Evolutionary conservation across 2,888 invertebrate genomes (phyloP).

Genomic region (Latrodectus hesperus): DNA sequence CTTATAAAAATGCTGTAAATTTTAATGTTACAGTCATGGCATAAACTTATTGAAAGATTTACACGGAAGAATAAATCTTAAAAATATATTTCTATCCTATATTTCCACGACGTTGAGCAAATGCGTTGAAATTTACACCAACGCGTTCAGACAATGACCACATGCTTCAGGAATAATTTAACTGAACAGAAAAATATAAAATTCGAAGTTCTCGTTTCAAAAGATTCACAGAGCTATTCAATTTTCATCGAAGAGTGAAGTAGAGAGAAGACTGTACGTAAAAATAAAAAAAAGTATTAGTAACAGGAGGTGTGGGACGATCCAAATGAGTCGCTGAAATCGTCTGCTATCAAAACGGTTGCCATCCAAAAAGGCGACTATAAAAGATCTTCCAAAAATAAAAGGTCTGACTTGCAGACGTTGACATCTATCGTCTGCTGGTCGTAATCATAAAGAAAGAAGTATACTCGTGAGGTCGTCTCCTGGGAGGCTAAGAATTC

Average conservation of each 20-base stretch:
- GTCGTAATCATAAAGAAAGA: constrained; percentile 66
- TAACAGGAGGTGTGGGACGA: background rate
- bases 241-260: background rate
- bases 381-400: constrained; percentile 58
- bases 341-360: constrained; percentile 35
- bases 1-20: no score
- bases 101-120: no score
- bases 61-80: no score
- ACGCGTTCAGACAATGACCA: no score
- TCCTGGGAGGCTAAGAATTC: background rate
- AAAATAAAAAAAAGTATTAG: background rate
- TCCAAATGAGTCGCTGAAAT: constrained; percentile 11
- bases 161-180: no score
- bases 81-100: no score
- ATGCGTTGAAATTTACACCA: no score
- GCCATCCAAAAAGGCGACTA: constrained; percentile 17
- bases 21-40: no score
- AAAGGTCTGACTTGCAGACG: constrained; percentile 55
- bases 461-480: constrained; percentile 9
- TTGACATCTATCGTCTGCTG: constrained; percentile 65
- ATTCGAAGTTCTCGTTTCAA: background rate
- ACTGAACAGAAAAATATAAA: no score
- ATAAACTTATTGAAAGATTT: no score
- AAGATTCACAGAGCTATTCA: background rate
- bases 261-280: background rate